Evolutionary conservation across 1,140 invertebrate species (phyloP).

Genomic region (Batillaria attramentaria): DNA sequence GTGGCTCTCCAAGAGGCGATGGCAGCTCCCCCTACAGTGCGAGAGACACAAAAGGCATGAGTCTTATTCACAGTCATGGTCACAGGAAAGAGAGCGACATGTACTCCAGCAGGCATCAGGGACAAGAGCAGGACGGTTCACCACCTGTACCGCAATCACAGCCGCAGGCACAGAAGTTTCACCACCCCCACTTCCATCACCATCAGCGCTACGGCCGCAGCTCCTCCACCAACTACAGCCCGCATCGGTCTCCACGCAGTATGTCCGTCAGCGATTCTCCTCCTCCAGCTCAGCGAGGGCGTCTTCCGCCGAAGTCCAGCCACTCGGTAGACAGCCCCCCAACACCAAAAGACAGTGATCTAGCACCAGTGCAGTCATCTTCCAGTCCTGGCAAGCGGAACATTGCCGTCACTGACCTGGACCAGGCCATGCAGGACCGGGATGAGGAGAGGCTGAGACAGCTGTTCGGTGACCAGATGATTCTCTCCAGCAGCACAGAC

Average conservation of each 20-base stretch:
- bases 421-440: constrained; percentile 59
- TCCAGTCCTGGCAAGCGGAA: neutral
- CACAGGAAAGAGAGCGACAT: neutral
- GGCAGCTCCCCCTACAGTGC: neutral
- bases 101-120: neutral
- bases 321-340: constrained; percentile 14
- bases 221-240: neutral
- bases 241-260: constrained; percentile 17
- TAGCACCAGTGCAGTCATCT: neutral
- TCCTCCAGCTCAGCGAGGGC: neutral
- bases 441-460: constrained; percentile 51
- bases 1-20: neutral
- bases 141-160: neutral
- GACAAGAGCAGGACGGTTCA: neutral
- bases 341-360: neutral
- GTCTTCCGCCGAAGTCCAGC: neutral
- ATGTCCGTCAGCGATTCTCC: constrained; percentile 1
- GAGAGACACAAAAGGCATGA: neutral
- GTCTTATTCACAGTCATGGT: neutral
- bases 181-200: constrained; percentile 32
- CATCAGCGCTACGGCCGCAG: constrained; percentile 1
- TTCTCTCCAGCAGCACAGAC: neutral
- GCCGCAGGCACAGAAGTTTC: neutral
- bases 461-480: constrained; percentile 37
- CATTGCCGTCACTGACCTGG: constrained; percentile 52